These are phyloP conservation scores for Lophotis ruficrista DNA, from an alignment of 2,113 vertebrate species.

Conservation along the genomic window DNA sequence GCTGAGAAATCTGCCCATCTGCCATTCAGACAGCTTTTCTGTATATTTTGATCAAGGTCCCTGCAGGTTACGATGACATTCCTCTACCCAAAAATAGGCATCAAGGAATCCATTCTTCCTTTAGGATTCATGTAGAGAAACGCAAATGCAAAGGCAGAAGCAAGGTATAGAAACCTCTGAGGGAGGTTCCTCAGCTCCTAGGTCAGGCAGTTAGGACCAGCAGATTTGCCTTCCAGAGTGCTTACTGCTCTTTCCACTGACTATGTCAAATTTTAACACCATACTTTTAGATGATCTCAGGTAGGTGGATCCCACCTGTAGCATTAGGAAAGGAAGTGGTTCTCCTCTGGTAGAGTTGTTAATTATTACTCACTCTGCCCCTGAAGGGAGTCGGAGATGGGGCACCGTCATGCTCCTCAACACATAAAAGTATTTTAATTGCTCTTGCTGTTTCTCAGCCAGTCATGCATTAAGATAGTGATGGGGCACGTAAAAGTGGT, in stretches of 20 bases:
- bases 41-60: neutral
- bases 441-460: neutral
- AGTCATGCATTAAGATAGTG: neutral
- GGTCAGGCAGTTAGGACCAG: neutral
- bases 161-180: neutral
- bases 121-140: neutral
- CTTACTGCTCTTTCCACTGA: neutral
- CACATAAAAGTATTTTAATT: neutral
- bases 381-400: neutral
- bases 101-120: neutral
- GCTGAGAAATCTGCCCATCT: neutral
- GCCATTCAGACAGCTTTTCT: neutral
- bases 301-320: neutral
- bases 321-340: neutral
- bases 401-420: fast-evolving
- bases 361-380: neutral
- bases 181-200: neutral
- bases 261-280: neutral
- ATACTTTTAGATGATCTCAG: neutral
- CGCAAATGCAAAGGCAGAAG: neutral
- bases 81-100: neutral
- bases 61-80: neutral
- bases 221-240: neutral
- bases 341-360: neutral
- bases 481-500: neutral